Conservation (phyloP, 1,140 invertebrate genomes). For the Drosophila novamexicana region DNA sequence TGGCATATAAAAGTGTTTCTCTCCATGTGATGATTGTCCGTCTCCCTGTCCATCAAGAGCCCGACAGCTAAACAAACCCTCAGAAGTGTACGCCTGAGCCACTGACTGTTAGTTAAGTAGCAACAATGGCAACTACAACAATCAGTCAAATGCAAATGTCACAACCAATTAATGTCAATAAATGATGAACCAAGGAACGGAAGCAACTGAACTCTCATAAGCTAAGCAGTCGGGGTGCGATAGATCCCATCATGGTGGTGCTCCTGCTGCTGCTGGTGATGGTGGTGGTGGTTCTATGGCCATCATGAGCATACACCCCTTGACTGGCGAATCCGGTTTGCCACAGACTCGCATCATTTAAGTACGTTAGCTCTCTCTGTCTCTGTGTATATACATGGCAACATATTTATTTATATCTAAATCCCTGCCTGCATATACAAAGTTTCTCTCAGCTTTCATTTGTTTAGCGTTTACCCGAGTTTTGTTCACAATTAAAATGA, state of each 20-base stretch:
- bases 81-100: neutral
- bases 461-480: conserved; percentile 74
- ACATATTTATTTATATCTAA: conserved; percentile 34
- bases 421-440: conserved; percentile 9
- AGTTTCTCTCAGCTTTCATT: conserved; percentile 74
- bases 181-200: conserved; percentile 55
- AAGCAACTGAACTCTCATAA: conserved; percentile 10
- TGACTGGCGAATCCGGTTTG: conserved; percentile 35
- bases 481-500: conserved; percentile 81
- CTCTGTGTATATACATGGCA: conserved; percentile 3
- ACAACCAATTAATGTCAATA: conserved; percentile 84
- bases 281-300: conserved; percentile 34
- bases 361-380: conserved; percentile 27
- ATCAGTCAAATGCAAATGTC: conserved; percentile 84
- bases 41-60: neutral
- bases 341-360: neutral
- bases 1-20: conserved; percentile 38
- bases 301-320: conserved; percentile 25
- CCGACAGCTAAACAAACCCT: conserved; percentile 57
- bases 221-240: neutral
- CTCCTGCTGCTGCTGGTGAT: neutral
- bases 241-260: conserved; percentile 17
- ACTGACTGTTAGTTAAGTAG: conserved; percentile 52
- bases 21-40: conserved; percentile 9
- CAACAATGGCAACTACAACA: conserved; percentile 79